A percentile compares a stretch with the other conserved stretches of the same genome.
Conservation (phyloP, 2,113 vertebrate species). For the Fulmarus glacialis region DNA sequence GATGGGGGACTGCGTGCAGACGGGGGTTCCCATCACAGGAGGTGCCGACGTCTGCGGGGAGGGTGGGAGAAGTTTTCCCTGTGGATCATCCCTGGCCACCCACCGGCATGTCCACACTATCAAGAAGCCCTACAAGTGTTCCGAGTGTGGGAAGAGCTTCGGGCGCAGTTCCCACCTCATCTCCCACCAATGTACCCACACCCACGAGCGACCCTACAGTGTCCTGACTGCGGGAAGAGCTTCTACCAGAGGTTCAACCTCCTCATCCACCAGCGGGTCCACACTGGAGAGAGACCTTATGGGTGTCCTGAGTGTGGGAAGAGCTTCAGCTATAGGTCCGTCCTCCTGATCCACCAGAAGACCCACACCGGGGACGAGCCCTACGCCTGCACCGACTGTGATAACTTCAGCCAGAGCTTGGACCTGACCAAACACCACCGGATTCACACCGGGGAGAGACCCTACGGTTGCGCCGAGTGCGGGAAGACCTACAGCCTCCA, state of each 20-base stretch:
- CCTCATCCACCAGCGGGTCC: neutral
- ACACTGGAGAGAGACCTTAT: neutral
- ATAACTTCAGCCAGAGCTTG: neutral
- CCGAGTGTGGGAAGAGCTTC: neutral
- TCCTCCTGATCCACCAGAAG: neutral
- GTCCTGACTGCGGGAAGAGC: neutral
- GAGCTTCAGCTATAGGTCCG: neutral
- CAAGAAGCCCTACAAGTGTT: neutral
- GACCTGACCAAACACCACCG: neutral
- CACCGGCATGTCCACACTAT: neutral
- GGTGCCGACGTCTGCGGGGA: neutral
- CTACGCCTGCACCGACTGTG: neutral
- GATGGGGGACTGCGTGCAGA: accelerated
- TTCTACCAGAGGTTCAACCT: neutral
- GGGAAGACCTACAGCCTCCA: neutral
- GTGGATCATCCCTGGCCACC: neutral
- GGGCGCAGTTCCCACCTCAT: neutral
- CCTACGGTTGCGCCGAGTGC: neutral
- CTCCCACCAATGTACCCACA: neutral
- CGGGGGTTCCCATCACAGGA: neutral
- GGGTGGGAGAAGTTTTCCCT: neutral
- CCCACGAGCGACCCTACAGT: neutral
- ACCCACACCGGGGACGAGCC: neutral
- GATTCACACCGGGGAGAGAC: neutral
- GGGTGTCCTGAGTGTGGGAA: neutral